Evolutionary conservation across 2,797 vertebrate genomes (phyloP).

Genomic region (Sandelia bainsii): DNA sequence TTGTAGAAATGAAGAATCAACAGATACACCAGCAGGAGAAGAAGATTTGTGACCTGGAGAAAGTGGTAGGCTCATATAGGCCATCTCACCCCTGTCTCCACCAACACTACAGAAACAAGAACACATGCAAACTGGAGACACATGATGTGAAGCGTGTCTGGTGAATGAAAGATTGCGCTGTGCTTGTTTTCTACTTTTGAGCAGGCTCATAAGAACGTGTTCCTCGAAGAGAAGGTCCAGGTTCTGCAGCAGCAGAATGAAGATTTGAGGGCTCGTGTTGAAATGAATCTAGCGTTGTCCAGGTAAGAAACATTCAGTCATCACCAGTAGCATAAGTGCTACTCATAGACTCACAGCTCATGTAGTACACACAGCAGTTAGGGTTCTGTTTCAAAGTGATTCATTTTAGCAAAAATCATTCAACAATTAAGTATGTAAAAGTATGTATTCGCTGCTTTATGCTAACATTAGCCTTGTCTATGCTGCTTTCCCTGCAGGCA

Average conservation of each 20-base stretch:
- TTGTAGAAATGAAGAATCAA: slow-evolving; percentile 97
- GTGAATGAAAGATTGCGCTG: slow-evolving; percentile 71
- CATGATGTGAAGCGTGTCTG: neutral
- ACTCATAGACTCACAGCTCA: neutral
- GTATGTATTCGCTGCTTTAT: neutral
- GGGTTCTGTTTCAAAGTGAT: neutral
- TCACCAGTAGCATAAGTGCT: neutral
- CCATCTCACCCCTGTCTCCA: slow-evolving; percentile 1
- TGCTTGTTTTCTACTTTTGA: slow-evolving; percentile 74
- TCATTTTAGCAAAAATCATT: too few relatives aligned
- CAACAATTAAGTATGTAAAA: neutral
- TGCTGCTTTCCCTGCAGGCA: slow-evolving; percentile 83
- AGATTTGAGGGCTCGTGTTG: slow-evolving; percentile 93
- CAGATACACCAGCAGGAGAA: slow-evolving; percentile 97
- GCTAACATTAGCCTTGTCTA: neutral
- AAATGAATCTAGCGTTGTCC: slow-evolving; percentile 90
- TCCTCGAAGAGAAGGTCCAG: slow-evolving; percentile 94
- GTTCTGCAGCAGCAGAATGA: slow-evolving; percentile 98
- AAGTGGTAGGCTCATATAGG: slow-evolving; percentile 90
- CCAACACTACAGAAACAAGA: neutral
- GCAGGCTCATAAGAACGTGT: slow-evolving; percentile 95
- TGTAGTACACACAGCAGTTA: neutral
- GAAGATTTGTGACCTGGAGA: slow-evolving; percentile 94
- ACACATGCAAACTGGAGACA: neutral
- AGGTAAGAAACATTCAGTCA: slow-evolving; percentile 82